Conservation (phyloP, 2,888 invertebrate genomes). For the Thalpophila matura region DNA sequence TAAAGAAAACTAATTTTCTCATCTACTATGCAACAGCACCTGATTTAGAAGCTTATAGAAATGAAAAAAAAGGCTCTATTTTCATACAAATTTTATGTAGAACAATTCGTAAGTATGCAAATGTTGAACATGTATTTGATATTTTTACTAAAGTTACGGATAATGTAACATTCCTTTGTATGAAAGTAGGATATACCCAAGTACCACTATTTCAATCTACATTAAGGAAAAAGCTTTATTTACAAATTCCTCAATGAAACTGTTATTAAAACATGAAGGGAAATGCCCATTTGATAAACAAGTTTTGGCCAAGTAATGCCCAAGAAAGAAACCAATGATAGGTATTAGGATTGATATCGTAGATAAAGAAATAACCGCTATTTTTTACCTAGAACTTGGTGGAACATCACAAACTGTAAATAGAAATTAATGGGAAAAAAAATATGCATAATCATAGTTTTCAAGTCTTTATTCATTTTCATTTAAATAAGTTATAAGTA, state of each 20-base stretch:
- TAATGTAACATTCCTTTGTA: conserved; percentile 72
- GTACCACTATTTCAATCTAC: conserved; percentile 81
- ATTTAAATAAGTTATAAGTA: too few species aligned
- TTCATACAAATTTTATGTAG: conserved; percentile 83
- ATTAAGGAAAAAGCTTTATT: conserved; percentile 81
- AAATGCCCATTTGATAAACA: too few species aligned
- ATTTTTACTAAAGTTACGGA: conserved; percentile 82
- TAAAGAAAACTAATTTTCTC: conserved; percentile 80
- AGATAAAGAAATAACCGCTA: too few species aligned
- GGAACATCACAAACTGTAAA: too few species aligned
- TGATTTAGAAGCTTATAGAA: conserved; percentile 82
- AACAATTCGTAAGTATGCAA: conserved; percentile 69
- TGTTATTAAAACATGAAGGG: not conserved
- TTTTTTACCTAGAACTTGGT: too few species aligned
- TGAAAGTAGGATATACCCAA: conserved; percentile 70
- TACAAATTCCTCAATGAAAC: conserved; percentile 64
- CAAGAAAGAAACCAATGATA: too few species aligned
- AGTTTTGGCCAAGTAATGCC: too few species aligned
- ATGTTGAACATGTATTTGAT: conserved; percentile 77
- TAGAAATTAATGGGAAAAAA: too few species aligned
- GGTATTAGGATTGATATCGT: too few species aligned
- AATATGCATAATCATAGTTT: too few species aligned
- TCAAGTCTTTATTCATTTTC: too few species aligned
- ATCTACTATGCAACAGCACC: conserved; percentile 87
- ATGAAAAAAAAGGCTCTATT: conserved; percentile 78